phyloP scores from a whole-genome alignment of 2,113 vertebrate genomes.

The Ginglymostoma cirratum region DNA sequence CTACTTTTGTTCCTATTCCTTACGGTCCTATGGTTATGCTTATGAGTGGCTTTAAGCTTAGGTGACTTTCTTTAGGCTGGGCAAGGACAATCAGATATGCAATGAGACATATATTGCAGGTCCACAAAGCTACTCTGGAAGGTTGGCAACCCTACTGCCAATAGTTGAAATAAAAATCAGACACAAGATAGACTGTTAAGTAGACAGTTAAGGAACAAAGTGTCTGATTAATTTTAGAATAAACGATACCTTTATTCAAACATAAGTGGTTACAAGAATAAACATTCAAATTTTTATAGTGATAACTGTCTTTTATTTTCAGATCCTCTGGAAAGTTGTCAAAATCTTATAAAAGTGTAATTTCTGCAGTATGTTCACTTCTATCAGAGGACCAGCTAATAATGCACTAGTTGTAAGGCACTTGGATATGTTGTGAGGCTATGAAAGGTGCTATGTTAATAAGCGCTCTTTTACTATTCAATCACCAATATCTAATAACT shows the following conservation, averaged over 20 bases:
- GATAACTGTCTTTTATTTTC: neutral
- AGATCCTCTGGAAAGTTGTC: neutral
- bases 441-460: neutral
- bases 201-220: neutral
- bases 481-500: neutral
- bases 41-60: neutral
- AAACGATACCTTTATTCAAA: neutral
- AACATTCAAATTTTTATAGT: neutral
- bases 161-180: neutral
- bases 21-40: too few relatives aligned
- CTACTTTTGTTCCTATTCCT: too few relatives aligned
- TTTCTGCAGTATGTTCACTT: neutral
- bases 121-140: neutral
- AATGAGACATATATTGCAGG: neutral
- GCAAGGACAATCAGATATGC: neutral
- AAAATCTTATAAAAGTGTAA: neutral
- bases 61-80: neutral
- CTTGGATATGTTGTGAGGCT: too few relatives aligned
- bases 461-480: neutral
- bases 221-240: neutral
- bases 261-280: neutral
- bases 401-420: neutral
- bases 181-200: neutral
- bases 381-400: neutral
- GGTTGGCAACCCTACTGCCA: neutral